Base-by-base conservation (phyloP, 2,113 vertebrate species). In the Periophthalmus modestus region DNA sequence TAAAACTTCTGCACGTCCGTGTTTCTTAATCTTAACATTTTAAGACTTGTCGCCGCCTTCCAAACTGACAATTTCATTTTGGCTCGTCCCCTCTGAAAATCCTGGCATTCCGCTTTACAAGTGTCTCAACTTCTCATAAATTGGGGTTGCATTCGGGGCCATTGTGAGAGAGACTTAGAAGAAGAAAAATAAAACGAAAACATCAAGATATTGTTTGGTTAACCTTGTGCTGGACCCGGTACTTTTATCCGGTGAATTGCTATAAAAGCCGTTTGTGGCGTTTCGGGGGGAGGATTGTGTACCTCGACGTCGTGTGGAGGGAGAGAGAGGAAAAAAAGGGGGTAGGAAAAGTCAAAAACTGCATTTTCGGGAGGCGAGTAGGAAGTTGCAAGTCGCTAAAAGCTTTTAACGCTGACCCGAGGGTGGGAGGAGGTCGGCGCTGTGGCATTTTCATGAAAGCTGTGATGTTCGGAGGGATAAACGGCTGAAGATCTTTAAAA, bases 201-300 rank as follows among this genome's bases (percentile, higher is more conserved):
- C 39, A 66, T 28, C 21, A 11, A 57, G 33, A 12, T 74, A 43
- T 78, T 61, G 19, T 80, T 69, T 52, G n/a, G 66, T 46, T 78
- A 85, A 81, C 79, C 76, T 87, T 82, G 84, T 81, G 83, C 85
- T 77, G 72, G 72, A 81, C 82, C 68, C 2, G 2, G 28, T 50
- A 24, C 59, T 48, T 54, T 16, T 70, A 62, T 68, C 77, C 79
- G 23, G 0, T 59, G 63, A 68, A 71, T 82, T 83, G 77, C 61
- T 78, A 63, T 83, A 72, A 87, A 89, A 89, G 81, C 68, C 68
- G 79, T 89, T 91, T 81, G 73, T 82, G 75, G n/a, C n/a, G n/a
- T 28, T 78, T 80, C 71, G 59, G 58, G 78, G 66, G 52, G 61
- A 58, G 1, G 6, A 7, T 48, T 66, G 80, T 83, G 68, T 71